Base-by-base conservation (phyloP, 2,797 vertebrate species). In the Spatula versicolor region DNA sequence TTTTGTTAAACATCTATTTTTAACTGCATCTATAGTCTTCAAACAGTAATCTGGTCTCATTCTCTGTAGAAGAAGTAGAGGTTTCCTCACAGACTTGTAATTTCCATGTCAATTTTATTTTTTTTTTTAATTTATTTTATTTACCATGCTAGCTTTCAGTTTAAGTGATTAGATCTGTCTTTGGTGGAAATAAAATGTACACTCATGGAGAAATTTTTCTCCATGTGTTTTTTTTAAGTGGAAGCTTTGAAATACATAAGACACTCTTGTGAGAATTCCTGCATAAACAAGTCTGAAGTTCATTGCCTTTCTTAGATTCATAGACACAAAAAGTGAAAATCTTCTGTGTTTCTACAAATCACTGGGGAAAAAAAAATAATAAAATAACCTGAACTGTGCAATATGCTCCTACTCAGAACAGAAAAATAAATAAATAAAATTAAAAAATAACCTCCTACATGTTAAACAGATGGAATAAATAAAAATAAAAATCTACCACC, bases 231-330 rank as follows among this genome's bases (percentile, higher is more conserved):
- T 55, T 28, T 31, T 3, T 33, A 37, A 16, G 5, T 17, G 11
- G 21, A 25, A 81, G 6, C 11, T 84, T 33, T 77, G 26, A 39
- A 74, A 69, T 55, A 13, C 1, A 1, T n/a, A 50, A 33, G 37
- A 87, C 28, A 63, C 6, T 26, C 9, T 73, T 3, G 0, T 28
- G 16, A 72, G 9, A 9, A 56, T 52, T 81, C 28, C 11, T 62
- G 13, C 11, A 5, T 11, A 26, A 50, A 50, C 13, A 17, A 0
- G 0, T 28, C 21, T 48, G 46, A 71, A 20, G 19, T 56, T 75
- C 7, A 10, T 7, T 59, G 55, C 43, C 15, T 84, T 81, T 48
- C 13, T 7, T 59, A 54, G 33, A 52, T 48, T 28, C 9, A 8
- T 39, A 26, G 15, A 52, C 18, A 50, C 3, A 37, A 43, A 60